These are phyloP conservation scores for Homarus americanus DNA, from an alignment of 1,140 invertebrate species.

Conservation along the genomic window DNA sequence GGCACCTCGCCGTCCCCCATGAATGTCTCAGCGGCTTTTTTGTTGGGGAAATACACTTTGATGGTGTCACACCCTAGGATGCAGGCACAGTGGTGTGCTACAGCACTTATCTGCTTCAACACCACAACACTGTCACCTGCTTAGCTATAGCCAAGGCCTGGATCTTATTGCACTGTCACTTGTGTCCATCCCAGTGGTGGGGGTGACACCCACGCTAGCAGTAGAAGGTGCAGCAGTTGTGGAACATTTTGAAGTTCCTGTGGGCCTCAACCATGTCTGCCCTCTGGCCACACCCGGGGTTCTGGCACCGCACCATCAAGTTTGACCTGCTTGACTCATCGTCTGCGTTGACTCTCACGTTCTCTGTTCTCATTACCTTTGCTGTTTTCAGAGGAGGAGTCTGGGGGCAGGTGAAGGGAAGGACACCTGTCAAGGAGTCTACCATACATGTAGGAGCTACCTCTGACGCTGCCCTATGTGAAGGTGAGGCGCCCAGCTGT, in stretches of 20 bases:
- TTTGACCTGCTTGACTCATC: slow-evolving; percentile 48
- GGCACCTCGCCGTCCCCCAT: slow-evolving; percentile 79
- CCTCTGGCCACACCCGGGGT: slow-evolving; percentile 77
- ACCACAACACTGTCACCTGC: slow-evolving; percentile 89
- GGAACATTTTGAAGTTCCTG: slow-evolving; percentile 89
- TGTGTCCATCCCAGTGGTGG: slow-evolving; percentile 93
- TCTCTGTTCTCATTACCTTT: slow-evolving; percentile 73
- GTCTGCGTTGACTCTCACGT: slow-evolving; percentile 56
- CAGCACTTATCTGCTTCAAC: slow-evolving; percentile 86
- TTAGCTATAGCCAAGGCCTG: slow-evolving; percentile 89
- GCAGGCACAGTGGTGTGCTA: slow-evolving; percentile 88
- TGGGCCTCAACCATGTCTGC: slow-evolving; percentile 77
- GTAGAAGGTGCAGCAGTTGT: slow-evolving; percentile 92
- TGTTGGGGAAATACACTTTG: slow-evolving; percentile 91
- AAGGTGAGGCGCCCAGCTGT: slow-evolving; percentile 63
- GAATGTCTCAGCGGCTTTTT: slow-evolving; percentile 89
- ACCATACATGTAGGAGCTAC: slow-evolving; percentile 7
- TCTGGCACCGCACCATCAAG: slow-evolving; percentile 50
- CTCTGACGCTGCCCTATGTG: slow-evolving; percentile 26
- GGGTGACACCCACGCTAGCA: slow-evolving; percentile 87
- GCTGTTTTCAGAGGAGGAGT: slow-evolving; percentile 73
- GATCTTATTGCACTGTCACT: slow-evolving; percentile 92
- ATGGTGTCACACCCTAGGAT: slow-evolving; percentile 92
- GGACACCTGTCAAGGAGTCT: slow-evolving; percentile 33
- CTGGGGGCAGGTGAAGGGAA: slow-evolving; percentile 49